Conservation (phyloP, 2,113 vertebrate genomes). For the Carassius carassius region DNA sequence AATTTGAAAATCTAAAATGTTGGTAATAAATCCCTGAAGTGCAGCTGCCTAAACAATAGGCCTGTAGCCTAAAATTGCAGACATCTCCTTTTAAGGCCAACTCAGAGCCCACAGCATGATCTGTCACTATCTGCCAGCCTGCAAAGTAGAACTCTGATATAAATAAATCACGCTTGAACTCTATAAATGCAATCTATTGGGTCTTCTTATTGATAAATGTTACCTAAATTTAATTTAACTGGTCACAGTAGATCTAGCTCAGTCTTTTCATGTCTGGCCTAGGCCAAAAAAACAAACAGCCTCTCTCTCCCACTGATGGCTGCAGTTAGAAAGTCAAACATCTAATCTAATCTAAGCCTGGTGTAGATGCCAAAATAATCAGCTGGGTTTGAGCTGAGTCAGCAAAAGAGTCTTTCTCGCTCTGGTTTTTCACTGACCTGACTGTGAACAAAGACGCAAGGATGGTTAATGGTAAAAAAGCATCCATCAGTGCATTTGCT, state of each 20-base stretch:
- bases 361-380: constrained; percentile 45
- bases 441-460: constrained; percentile 3
- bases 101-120: constrained; percentile 16
- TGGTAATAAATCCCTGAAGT: constrained; percentile 49
- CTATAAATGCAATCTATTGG: neutral
- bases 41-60: constrained; percentile 22
- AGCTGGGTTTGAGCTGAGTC: constrained; percentile 53
- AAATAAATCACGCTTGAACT: neutral
- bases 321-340: constrained; percentile 46
- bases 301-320: constrained; percentile 6
- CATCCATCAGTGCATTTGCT: neutral
- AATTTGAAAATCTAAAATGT: constrained; percentile 33
- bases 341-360: constrained; percentile 42
- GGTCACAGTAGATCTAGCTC: neutral
- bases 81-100: constrained; percentile 63
- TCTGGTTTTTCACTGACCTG: neutral
- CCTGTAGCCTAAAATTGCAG: constrained; percentile 41
- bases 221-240: neutral
- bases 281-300: constrained; percentile 36
- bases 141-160: neutral
- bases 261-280: neutral
- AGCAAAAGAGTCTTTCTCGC: constrained; percentile 59
- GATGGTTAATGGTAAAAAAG: neutral
- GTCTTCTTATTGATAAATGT: neutral
- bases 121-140: neutral